These are phyloP conservation scores for Cynodonichthys magdalenae DNA, from an alignment of 2,797 vertebrate genomes.

Conservation along the genomic window DNA sequence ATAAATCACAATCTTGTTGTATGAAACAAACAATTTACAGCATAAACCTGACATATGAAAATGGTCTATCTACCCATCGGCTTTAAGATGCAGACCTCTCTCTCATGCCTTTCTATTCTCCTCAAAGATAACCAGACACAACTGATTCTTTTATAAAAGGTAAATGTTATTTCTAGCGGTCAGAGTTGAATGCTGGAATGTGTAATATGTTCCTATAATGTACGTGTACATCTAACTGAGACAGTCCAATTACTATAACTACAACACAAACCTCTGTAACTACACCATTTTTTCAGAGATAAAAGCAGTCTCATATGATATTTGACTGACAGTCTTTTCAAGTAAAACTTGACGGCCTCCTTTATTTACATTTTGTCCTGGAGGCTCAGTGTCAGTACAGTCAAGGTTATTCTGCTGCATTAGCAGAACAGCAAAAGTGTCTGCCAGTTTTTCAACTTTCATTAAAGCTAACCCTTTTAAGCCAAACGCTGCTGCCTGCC, in stretches of 20 bases:
- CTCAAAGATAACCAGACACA: slow-evolving; percentile 11
- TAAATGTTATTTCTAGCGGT: slow-evolving; percentile 28
- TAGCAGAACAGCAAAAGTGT: slow-evolving; percentile 65
- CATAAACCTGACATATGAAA: too few relatives aligned
- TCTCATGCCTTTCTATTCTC: neutral
- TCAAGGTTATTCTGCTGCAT: slow-evolving; percentile 68
- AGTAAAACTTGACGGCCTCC: slow-evolving; percentile 46
- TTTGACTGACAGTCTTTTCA: slow-evolving; percentile 59
- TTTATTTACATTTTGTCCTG: slow-evolving; percentile 65
- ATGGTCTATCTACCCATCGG: too few relatives aligned
- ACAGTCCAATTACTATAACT: slow-evolving; percentile 50
- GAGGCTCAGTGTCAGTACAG: slow-evolving; percentile 62
- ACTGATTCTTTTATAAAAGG: slow-evolving; percentile 7
- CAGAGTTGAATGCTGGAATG: slow-evolving; percentile 18
- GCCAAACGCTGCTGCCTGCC: slow-evolving; percentile 60
- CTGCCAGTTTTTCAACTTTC: slow-evolving; percentile 74
- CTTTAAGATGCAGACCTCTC: too few relatives aligned
- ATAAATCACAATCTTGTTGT: too few relatives aligned
- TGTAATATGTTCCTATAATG: slow-evolving; percentile 28
- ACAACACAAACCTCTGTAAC: slow-evolving; percentile 28
- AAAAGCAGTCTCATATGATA: slow-evolving; percentile 51
- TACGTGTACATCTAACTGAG: slow-evolving; percentile 19
- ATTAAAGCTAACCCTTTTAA: slow-evolving; percentile 73
- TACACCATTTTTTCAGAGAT: slow-evolving; percentile 31
- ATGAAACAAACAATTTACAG: too few relatives aligned